Percentiles rank a stretch among this genome's conserved stretches.
phyloP scores from a whole-genome alignment of 2,113 vertebrate genomes.

The Nibea albiflora region DNA sequence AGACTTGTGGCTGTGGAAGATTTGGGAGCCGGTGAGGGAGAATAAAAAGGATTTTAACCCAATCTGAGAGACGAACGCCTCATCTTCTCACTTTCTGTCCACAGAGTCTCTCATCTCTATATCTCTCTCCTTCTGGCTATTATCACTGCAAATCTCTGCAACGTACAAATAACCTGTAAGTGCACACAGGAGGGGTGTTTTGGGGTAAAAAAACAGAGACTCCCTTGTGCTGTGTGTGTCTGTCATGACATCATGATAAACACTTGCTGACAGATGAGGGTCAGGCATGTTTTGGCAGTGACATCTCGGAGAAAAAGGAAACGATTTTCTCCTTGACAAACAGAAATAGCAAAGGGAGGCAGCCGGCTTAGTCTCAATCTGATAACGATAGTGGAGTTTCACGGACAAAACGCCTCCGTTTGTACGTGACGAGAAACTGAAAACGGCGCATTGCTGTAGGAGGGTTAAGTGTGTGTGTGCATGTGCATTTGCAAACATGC shows the following conservation, averaged over 20 bases:
- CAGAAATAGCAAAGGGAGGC: conserved; percentile 24
- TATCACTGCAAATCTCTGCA: conserved; percentile 36
- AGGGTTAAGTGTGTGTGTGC: background rate
- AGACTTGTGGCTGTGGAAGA: conserved; percentile 30
- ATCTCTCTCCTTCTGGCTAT: conserved; percentile 16
- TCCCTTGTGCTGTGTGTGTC: conserved; percentile 34
- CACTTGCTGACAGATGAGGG: conserved; percentile 71
- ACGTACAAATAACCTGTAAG: background rate
- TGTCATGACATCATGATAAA: conserved; percentile 64
- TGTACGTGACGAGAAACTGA: conserved; percentile 15
- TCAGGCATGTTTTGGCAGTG: conserved; percentile 60
- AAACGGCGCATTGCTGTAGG: conserved; percentile 1
- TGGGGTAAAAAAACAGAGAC: conserved; percentile 1
- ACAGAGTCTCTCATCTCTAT: conserved; percentile 21
- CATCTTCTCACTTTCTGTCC: conserved; percentile 8
- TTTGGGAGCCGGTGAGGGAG: conserved; percentile 25
- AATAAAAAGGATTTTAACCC: conserved; percentile 17
- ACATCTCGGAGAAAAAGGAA: conserved; percentile 28
- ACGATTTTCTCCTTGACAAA: conserved; percentile 22
- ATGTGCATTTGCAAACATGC: conserved; percentile 8
- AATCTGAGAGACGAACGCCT: conserved; percentile 12
- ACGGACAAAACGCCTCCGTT: conserved; percentile 15
- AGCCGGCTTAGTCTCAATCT: conserved; percentile 6
- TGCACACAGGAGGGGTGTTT: conserved; percentile 2
- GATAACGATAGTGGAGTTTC: conserved; percentile 2